Conservation (phyloP, 1,140 invertebrate genomes). For the Trachelipus rathkii region DNA sequence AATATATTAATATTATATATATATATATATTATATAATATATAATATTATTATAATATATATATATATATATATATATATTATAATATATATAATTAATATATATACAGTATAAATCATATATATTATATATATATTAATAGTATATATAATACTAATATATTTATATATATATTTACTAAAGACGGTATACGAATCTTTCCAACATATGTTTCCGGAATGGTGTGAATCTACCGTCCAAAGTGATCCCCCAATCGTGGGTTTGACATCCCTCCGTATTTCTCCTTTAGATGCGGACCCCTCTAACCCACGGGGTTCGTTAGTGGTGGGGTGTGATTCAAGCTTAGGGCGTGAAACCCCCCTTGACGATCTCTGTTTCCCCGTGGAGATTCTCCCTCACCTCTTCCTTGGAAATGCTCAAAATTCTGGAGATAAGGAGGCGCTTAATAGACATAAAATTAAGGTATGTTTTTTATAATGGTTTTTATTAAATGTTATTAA, state of each 20-base stretch:
- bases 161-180: too few relatives aligned
- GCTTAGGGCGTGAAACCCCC: slow-evolving; percentile 56
- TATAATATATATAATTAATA: too few relatives aligned
- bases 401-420: slow-evolving; percentile 89
- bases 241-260: slow-evolving; percentile 54
- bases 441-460: slow-evolving; percentile 77
- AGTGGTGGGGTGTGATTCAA: slow-evolving; percentile 38
- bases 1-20: too few relatives aligned
- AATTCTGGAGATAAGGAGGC: slow-evolving; percentile 84
- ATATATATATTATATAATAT: too few relatives aligned
- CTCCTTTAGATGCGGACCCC: slow-evolving; percentile 49
- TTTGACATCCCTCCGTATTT: slow-evolving; percentile 67
- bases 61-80: too few relatives aligned
- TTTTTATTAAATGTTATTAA: too few relatives aligned
- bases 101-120: too few relatives aligned
- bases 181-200: too few relatives aligned
- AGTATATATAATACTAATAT: too few relatives aligned
- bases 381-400: slow-evolving; percentile 84
- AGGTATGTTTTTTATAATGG: too few relatives aligned
- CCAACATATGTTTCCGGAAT: slow-evolving; percentile 69
- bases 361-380: slow-evolving; percentile 61
- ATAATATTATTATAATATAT: too few relatives aligned
- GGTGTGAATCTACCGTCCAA: slow-evolving; percentile 64
- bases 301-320: slow-evolving; percentile 28
- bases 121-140: too few relatives aligned